Evolutionary conservation across 2,888 invertebrate species (phyloP), one percentile per base, ranked within the genome.

Genomic region (Drosophila maculinotata): DNA sequence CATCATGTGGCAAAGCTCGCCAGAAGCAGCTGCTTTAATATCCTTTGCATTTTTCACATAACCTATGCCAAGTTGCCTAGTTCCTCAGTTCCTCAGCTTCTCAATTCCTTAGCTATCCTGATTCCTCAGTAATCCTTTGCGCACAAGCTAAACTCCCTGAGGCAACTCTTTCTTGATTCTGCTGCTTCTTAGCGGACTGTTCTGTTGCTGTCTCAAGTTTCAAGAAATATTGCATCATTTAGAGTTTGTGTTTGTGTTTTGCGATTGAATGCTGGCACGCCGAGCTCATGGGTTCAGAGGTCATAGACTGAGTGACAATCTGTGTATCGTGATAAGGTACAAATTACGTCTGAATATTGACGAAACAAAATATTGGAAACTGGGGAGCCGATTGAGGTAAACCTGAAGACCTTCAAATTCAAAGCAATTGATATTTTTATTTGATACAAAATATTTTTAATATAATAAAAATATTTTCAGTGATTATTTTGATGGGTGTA

Each of bases 141-240:
- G n/a, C n/a, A n/a, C n/a, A 15, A 45, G 39, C 68, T 33, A 3
- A 62, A 53, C 62, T 53, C 65, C 57, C 77, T 33, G 5, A 69
- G 58, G 65, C 69, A 69, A 74, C 76, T 65, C 56, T 74, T 59
- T 77, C 69, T 71, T 71, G 65, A 67, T 68, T 70, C 69, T 36
- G 20, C 44, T 54, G 17, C 47, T 33, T 42, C 45, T 35, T 39
- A 6, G 36, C 15, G 63, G 33, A 45, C 52, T n/a, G 12, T 14
- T 20, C 10, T 35, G 26, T 38, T 17, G 51, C 15, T 42, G 62
- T 44, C 69, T 39, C 53, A 59, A 76, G 62, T 49, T 76, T 57
- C 33, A 56, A 66, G 74, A 63, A 63, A 58, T 60, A 70, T 70
- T 64, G 60, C 69, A 66, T 58, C 60, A 60, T 69, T 72, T 66